A percentile compares a stretch with the other conserved stretches of the same genome.
Conservation (phyloP, 2,888 invertebrate species). For the Dusona sp. region DNA sequence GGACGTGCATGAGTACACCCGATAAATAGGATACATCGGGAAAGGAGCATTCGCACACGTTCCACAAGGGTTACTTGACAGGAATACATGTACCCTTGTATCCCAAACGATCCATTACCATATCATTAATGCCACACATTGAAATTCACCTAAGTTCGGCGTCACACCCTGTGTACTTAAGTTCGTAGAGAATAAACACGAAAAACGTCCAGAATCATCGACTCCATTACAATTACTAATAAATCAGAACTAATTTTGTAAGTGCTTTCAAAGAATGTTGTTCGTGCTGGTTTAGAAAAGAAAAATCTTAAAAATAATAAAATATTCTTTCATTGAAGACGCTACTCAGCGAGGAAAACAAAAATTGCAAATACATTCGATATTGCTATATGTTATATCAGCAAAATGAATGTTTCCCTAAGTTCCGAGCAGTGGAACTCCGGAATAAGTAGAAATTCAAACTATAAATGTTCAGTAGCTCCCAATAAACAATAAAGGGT, state of each 20-base stretch:
- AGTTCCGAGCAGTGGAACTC: background rate
- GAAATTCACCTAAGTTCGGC: background rate
- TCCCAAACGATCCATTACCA: constrained; percentile 19
- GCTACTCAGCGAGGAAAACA: too few relatives aligned
- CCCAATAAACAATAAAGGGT: background rate
- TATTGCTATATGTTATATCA: background rate
- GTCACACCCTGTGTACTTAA: background rate
- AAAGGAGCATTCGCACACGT: constrained; percentile 22
- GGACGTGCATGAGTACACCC: constrained; percentile 36
- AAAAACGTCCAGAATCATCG: background rate
- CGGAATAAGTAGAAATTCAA: background rate
- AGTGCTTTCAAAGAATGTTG: too few relatives aligned
- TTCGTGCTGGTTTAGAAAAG: too few relatives aligned
- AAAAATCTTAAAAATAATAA: background rate
- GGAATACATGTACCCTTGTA: constrained; percentile 1
- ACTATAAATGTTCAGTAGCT: background rate
- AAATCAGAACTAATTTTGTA: too few relatives aligned
- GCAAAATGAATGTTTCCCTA: background rate
- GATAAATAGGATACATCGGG: constrained; percentile 50
- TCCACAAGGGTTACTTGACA: constrained; percentile 13
- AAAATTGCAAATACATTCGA: background rate
- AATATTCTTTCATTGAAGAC: background rate
- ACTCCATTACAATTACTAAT: background rate
- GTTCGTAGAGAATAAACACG: background rate
- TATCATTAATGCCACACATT: constrained; percentile 18